Conservation (phyloP, 2,113 vertebrate species). For the Gopherus flavomarginatus region DNA sequence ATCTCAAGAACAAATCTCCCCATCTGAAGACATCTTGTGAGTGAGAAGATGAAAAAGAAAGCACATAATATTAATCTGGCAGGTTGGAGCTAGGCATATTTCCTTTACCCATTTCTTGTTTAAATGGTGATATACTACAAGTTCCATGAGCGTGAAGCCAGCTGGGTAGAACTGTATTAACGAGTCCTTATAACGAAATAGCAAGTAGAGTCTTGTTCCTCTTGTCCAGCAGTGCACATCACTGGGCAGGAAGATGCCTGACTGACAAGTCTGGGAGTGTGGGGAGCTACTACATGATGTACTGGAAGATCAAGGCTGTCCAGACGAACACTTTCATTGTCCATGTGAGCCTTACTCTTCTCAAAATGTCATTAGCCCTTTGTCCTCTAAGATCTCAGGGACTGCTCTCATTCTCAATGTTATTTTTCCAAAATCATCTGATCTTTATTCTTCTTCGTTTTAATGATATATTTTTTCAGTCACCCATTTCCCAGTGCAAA, state of each 20-base stretch:
- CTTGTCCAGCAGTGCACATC: neutral
- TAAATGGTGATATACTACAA: neutral
- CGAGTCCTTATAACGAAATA: neutral
- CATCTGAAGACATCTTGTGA: neutral
- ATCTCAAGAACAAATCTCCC: neutral
- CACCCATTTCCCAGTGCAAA: neutral
- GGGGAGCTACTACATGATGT: neutral
- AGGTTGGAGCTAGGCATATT: neutral
- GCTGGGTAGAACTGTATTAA: neutral
- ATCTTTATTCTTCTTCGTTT: neutral
- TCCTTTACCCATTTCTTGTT: neutral
- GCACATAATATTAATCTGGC: accelerated
- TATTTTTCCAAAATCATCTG: neutral
- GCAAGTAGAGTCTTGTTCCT: neutral
- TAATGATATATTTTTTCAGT: neutral
- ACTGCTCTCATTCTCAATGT: neutral
- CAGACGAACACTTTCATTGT: neutral
- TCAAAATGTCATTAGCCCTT: neutral
- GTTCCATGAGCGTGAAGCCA: accelerated
- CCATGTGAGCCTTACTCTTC: neutral
- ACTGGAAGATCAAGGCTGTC: neutral
- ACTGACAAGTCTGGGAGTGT: neutral
- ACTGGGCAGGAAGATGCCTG: neutral
- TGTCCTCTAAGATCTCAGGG: neutral
- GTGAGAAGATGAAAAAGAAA: neutral